A percentile compares a stretch with the other conserved stretches of the same genome.
phyloP scores from a whole-genome alignment of 2,888 invertebrate genomes.

The Phymatocera aterrima region DNA sequence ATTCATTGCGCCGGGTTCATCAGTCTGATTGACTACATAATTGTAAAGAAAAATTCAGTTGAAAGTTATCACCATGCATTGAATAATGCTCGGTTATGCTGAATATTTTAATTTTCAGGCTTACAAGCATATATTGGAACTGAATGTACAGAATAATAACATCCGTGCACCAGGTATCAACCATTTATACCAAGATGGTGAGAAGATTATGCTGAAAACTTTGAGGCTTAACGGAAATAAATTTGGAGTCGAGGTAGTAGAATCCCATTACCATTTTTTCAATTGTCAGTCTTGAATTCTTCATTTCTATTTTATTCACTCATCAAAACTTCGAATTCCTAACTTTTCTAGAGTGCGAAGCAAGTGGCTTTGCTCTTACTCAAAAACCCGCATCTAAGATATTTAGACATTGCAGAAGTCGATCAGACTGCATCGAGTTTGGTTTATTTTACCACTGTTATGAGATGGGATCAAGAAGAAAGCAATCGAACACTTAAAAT shows the following conservation, averaged over 20 bases:
- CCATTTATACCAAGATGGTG: slow-evolving; percentile 57
- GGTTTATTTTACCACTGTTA: slow-evolving; percentile 75
- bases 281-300: background rate
- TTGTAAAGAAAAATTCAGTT: slow-evolving; percentile 53
- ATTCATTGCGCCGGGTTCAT: slow-evolving; percentile 68
- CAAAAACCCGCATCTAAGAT: slow-evolving; percentile 74
- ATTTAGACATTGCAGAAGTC: slow-evolving; percentile 78
- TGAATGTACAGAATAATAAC: slow-evolving; percentile 79
- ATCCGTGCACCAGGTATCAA: slow-evolving; percentile 74
- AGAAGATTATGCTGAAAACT: slow-evolving; percentile 74
- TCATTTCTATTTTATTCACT: background rate
- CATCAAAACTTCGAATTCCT: background rate
- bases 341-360: slow-evolving; percentile 74
- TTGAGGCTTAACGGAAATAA: slow-evolving; percentile 79
- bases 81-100: slow-evolving; percentile 55
- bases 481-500: slow-evolving; percentile 66
- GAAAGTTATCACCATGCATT: background rate
- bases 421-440: slow-evolving; percentile 78
- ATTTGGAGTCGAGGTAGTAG: slow-evolving; percentile 75
- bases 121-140: slow-evolving; percentile 75
- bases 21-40: slow-evolving; percentile 57
- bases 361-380: slow-evolving; percentile 76
- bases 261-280: background rate
- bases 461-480: slow-evolving; percentile 72
- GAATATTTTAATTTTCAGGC: slow-evolving; percentile 74